Base-by-base conservation (phyloP, 2,113 vertebrate species). In the Psilopsiagon aymara region DNA sequence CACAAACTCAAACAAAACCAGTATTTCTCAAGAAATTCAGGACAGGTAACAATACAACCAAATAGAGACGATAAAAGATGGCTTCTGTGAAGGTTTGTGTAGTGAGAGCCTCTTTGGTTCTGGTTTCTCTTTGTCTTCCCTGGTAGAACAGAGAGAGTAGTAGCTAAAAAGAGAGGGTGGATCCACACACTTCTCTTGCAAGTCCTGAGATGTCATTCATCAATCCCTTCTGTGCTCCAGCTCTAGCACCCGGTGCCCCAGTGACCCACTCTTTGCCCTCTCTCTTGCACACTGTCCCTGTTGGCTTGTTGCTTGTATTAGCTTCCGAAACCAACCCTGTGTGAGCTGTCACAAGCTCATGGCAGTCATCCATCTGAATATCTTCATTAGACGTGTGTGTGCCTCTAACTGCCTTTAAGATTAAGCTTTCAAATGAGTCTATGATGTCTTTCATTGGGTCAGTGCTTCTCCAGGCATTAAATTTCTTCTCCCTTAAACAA, bases 331-430 rank as follows among this genome's bases (percentile, higher is more conserved):
- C 1, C 70, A 90, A 10, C 80, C 55, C 69, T 47, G 27, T 66
- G 79, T 78, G 76, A 88, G 57, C 35, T 44, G 17, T 75, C 90
- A 88, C 43, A 92, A 88, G 73, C 73, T 88, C 73, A 47, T 35
- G 76, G 77, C 73, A 68, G 47, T 60, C 62, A 53, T 68, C 83
- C 66, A 73, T 87, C 44, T 87, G 84, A 95, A 96, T 82, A 82
- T 35, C 62, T 82, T 78, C 69, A 35, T 68, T 68, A 68, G 47
- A 52, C 31, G n/a, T 18, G 10, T 15, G 2, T 60, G 67, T 79
- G 37, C 16, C 31, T 10, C 49, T 79, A 73, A 82, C 37, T 78
- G 77, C 31, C 43, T 85, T 63, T 44, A 49, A 27, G n/a, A 74
- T 17, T 46, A 85, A 86, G 31, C 29, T 76, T 90, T 19, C 29